Percentiles rank a stretch among this genome's conserved stretches.
Evolutionary conservation across 2,888 invertebrate species (phyloP).

Genomic region (Metellina segmentata): DNA sequence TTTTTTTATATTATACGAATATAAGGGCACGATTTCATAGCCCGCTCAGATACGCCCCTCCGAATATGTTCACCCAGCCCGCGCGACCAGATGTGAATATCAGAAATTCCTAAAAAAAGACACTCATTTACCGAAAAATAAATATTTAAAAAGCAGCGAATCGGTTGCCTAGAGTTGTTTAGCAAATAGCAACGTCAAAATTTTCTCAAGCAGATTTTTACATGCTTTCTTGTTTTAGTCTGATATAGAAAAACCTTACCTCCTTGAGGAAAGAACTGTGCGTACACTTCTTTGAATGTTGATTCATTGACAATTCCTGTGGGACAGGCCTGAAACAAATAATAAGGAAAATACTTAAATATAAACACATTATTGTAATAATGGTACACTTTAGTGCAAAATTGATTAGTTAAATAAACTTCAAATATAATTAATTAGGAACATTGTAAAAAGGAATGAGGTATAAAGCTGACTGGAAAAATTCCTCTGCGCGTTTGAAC

Average conservation of each 20-base stretch:
- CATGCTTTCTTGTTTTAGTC: too few relatives aligned
- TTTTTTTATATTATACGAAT: too few relatives aligned
- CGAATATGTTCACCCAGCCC: too few relatives aligned
- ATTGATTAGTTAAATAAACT: constrained; percentile 2
- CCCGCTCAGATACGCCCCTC: too few relatives aligned
- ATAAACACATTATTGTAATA: not conserved
- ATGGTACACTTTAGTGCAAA: not conserved
- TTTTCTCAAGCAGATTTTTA: too few relatives aligned
- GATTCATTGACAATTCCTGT: constrained; percentile 94
- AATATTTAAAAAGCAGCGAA: too few relatives aligned
- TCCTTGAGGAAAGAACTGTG: constrained; percentile 98
- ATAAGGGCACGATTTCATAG: too few relatives aligned
- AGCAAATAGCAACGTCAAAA: too few relatives aligned
- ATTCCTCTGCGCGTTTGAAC: constrained; percentile 5
- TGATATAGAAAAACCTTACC: constrained; percentile 85
- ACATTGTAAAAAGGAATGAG: not conserved
- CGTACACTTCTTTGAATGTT: constrained; percentile 96
- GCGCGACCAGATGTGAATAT: too few relatives aligned
- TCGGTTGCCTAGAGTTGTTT: too few relatives aligned
- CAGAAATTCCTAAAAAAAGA: too few relatives aligned
- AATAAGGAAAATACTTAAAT: not conserved
- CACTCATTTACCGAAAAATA: too few relatives aligned
- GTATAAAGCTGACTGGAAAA: not conserved
- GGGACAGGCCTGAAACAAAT: constrained; percentile 75
- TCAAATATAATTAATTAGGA: not conserved